Evolutionary conservation across 2,797 vertebrate species (phyloP), one percentile per base, ranked within the genome.

Genomic region (Intellagama lesueurii): DNA sequence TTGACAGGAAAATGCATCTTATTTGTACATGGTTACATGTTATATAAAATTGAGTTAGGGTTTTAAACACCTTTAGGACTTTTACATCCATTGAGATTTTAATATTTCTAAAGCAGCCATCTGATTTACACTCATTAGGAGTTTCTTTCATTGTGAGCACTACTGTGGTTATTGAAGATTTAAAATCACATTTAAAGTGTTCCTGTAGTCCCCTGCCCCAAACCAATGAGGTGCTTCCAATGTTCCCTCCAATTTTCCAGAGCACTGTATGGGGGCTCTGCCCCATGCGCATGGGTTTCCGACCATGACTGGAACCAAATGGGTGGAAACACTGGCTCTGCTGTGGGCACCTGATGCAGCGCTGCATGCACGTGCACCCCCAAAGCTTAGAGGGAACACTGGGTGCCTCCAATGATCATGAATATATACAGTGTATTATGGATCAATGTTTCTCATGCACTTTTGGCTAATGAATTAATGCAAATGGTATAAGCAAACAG

Each of bases 91-190:
- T 95, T 97, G 96, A 94, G 95, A 96, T 97, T 97, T 97, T 97
- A 96, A 97, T 97, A 95, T 96, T 96, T 97, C 96, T 96, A 97
- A 97, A 96, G 95, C 0, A 89, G 96, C 94, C 96, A 96, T 96
- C 96, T 96, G 96, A 97, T 96, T 96, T 96, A 95, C 89, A 93
- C 79, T 47, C 47, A 26, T 6, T 91, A 92, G 95, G 92, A 81
- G 90, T 92, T 0, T 0, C 88, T 22, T 49, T 95, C 90, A 88
- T 77, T 90, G 94, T 90, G 94, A 93, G 92, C 90, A 91, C 92
- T 93, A 96, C 93, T 93, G 93, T 92, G 90, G 96, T 96, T 96
- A 94, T 93, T 96, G 94, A 95, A 93, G 94, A 94, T 94, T 95
- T 96, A 96, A 97, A 97, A 95, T 95, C 95, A 93, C 92, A 96